phyloP scores from a whole-genome alignment of 2,888 invertebrate species.

The Plebejus melissa region DNA sequence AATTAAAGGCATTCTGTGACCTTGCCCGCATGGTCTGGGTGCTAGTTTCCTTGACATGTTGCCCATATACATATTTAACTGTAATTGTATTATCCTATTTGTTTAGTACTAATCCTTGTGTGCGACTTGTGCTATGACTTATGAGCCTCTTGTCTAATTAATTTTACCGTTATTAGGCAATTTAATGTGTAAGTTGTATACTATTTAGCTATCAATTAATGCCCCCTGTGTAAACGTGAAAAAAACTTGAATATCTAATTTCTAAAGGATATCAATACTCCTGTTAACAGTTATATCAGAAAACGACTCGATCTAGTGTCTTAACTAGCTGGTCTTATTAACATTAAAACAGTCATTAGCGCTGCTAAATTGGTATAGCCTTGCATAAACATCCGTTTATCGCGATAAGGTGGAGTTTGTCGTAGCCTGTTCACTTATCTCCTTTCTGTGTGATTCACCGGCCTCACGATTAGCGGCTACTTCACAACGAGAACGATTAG shows the following conservation, averaged over 20 bases:
- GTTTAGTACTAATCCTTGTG: background rate
- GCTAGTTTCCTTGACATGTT: slow-evolving; percentile 23
- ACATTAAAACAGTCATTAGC: background rate
- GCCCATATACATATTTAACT: slow-evolving; percentile 11
- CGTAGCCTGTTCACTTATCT: slow-evolving; percentile 47
- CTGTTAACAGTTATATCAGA: background rate
- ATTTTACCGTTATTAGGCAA: background rate
- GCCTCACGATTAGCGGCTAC: slow-evolving; percentile 34
- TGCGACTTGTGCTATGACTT: background rate
- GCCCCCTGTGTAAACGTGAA: background rate
- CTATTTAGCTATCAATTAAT: background rate
- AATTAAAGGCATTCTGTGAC: slow-evolving; percentile 6
- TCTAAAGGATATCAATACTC: background rate
- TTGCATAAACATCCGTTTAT: slow-evolving; percentile 64
- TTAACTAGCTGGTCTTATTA: background rate
- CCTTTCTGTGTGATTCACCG: slow-evolving; percentile 41
- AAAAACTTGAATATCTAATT: too few species aligned
- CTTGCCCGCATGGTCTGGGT: slow-evolving; percentile 17
- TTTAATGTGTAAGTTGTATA: background rate
- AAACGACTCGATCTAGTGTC: background rate
- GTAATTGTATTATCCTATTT: slow-evolving; percentile 25
- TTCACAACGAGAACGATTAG: slow-evolving; percentile 27
- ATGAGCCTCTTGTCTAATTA: background rate
- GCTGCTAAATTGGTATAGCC: slow-evolving; percentile 43
- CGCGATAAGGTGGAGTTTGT: slow-evolving; percentile 53